Evolutionary conservation across 2,888 invertebrate species (phyloP), one percentile per base, ranked within the genome.

Genomic region (Hyposoter dolosus): DNA sequence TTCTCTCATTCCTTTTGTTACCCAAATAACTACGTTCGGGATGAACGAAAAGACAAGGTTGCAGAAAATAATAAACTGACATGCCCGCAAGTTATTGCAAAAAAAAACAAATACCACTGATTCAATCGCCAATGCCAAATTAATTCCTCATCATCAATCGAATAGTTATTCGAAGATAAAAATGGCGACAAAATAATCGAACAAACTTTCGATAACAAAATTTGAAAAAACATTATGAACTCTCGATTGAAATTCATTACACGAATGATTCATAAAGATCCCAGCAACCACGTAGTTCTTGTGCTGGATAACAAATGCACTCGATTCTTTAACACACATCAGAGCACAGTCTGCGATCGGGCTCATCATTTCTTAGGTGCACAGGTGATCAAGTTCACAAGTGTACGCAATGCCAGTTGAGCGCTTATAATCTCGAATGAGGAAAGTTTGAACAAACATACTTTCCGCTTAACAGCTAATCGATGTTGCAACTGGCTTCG

Each of bases 391-490:
- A 60, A 12, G 63, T 76, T 68, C 65, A 72, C 65, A 74, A 74
- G 74, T 60, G 76, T 76, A 76, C 69, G 71, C 65, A 45, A 32
- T 85, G 78, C 80, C 60, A 75, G 77, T 90, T 89, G 88, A 88
- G 88, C 88, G 89, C 87, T 88, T 89, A n/a, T n/a, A 90, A 90
- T 89, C 89, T 89, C 74, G 83, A 85, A 84, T 80, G 82, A 79
- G 86, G 77, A 88, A 90, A 90, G 87, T 90, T 90, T 86, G 79
- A 85, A 83, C 82, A 86, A 88, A 87, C 68, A 83, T 80, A 71
- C 74, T 82, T 75, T 87, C 32, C 19, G 87, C 87, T 90, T 90
- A 89, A 91, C 87, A 84, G 88, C 82, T 89, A 88, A 89, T 91
- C 90, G 88, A 90, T 89, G 87, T 88, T 86, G 89, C 83, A 87